Evolutionary conservation across 2,797 vertebrate species (phyloP).

Genomic region (Periparus ater): DNA sequence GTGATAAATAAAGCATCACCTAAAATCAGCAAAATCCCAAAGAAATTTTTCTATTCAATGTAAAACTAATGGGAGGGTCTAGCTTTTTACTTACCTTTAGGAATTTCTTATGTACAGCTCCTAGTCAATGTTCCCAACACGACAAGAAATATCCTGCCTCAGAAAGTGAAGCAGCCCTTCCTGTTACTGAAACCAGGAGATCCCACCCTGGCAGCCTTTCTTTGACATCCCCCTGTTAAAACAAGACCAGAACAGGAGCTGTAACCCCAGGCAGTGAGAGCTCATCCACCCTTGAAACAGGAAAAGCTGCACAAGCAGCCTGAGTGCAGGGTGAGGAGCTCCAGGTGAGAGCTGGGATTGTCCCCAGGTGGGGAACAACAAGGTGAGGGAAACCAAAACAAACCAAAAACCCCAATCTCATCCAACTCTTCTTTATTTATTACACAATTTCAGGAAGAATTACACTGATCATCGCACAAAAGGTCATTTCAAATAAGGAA

Average conservation of each 20-base stretch:
- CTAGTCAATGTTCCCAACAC: background rate
- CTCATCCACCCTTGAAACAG: background rate
- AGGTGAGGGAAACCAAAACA: background rate
- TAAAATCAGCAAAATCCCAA: background rate
- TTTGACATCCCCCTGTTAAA: background rate
- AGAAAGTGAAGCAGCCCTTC: background rate
- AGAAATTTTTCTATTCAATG: background rate
- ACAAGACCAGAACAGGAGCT: background rate
- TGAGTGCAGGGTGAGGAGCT: background rate
- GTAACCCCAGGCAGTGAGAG: background rate
- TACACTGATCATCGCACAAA: background rate
- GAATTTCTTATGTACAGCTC: background rate
- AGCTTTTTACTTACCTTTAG: background rate
- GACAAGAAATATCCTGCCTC: background rate
- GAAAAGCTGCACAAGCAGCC: background rate
- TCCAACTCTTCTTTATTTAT: background rate
- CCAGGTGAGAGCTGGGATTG: no score
- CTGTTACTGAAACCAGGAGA: background rate
- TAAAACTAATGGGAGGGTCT: background rate
- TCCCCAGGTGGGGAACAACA: no score
- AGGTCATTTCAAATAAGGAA: background rate
- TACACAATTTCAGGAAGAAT: background rate
- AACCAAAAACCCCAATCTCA: background rate
- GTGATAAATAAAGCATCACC: background rate
- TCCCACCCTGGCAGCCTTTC: background rate